Base-by-base conservation (phyloP, 2,888 invertebrate genomes). In the Drosophila borealis region DNA sequence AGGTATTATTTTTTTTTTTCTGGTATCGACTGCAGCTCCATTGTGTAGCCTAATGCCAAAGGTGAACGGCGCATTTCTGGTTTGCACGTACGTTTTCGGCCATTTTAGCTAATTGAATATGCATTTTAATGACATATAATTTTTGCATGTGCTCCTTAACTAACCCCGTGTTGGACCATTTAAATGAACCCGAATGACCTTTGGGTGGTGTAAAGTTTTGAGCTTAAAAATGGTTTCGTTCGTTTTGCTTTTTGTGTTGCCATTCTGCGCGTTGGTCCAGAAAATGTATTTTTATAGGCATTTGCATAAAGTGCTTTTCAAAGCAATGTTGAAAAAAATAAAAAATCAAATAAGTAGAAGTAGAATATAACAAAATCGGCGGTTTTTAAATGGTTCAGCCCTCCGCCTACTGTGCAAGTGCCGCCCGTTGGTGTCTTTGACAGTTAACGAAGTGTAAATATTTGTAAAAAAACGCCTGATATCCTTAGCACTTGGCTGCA, bases 361-460 rank as follows among this genome's bases (percentile, higher is more conserved):
- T 39, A 42, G 25, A 46, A 33, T 55, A 45, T 19, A 57, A 19
- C 6, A 46, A 56, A 75, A 70, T 64, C 54, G 50, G 57, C 70
- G 80, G 66, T 60, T 71, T 71, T 68, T 60, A 74, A 81, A 80
- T 72, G 60, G 25, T 64, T 29, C 29, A 29, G 29, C 29, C 45
- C 50, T 44, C 62, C 61, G n/a, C 61, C 41, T 59, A 13, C 55
- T 49, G 37, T 45, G 36, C 49, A 48, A 53, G 53, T 56, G 46
- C 49, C 62, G 51, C 56, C 65, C 55, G 21, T 59, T 56, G 69
- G 71, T 80, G 68, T 81, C 78, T 87, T 71, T 87, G 88, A 68
- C 81, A 78, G 78, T 56, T 84, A 87, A 81, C 81, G 81, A 81
- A 87, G 81, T 87, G 85, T 84, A 81, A 81, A 87, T 87, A 87